These are phyloP conservation scores for Regulus satrapa DNA, from an alignment of 2,113 vertebrate genomes.

Conservation along the genomic window DNA sequence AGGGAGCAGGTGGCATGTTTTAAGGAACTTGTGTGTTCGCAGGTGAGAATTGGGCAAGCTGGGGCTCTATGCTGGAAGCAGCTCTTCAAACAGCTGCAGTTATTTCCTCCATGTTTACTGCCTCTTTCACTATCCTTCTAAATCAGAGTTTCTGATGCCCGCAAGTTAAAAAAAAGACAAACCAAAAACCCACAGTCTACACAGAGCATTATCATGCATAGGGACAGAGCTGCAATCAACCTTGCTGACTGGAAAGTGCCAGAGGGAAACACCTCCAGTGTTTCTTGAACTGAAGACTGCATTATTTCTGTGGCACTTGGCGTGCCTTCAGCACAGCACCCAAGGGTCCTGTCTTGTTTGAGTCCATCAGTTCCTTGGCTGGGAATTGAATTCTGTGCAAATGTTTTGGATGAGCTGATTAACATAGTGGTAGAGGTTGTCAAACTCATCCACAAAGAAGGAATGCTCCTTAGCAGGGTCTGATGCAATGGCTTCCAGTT, in stretches of 20 bases:
- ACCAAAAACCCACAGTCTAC: not conserved
- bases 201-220: not conserved
- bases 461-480: slow-evolving; percentile 91
- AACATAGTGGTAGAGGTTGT: slow-evolving; percentile 87
- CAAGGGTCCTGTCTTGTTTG: not conserved
- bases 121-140: not conserved
- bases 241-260: not conserved
- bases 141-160: slow-evolving; percentile 12
- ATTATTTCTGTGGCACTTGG: not conserved
- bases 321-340: not conserved
- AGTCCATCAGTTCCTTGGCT: slow-evolving; percentile 87
- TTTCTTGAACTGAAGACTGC: not conserved
- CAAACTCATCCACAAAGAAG: slow-evolving; percentile 97
- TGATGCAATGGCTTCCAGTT: slow-evolving; percentile 92
- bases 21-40: not conserved
- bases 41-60: not conserved
- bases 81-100: not conserved
- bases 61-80: not conserved
- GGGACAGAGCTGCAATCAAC: slow-evolving; percentile 8
- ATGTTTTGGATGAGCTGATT: slow-evolving; percentile 92
- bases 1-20: not conserved
- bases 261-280: not conserved
- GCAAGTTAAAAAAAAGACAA: not conserved
- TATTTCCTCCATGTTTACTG: not conserved
- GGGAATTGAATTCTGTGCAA: slow-evolving; percentile 96